Percentiles rank a stretch among this genome's conserved stretches.
phyloP scores from a whole-genome alignment of 2,888 invertebrate genomes.

The Mesoligia furuncula region DNA sequence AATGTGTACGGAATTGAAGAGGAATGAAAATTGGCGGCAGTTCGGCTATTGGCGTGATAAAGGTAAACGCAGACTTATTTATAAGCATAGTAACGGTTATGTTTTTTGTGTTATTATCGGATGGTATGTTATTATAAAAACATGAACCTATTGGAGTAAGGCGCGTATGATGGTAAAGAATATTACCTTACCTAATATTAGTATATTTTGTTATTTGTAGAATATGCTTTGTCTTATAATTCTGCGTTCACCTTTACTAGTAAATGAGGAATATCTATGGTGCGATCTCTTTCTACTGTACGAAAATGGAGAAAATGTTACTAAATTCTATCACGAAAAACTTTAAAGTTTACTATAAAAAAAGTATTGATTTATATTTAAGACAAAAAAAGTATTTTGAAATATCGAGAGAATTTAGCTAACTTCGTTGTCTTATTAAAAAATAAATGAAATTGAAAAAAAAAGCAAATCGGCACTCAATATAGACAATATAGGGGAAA shows the following conservation, averaged over 20 bases:
- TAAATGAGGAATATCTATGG: neutral
- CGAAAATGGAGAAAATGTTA: neutral
- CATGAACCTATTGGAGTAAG: neutral
- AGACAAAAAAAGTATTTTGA: slow-evolving; percentile 23
- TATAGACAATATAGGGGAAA: slow-evolving; percentile 32
- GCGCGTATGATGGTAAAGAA: too few species aligned
- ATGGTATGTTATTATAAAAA: neutral
- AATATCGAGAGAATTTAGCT: neutral
- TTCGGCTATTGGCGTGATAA: slow-evolving; percentile 31
- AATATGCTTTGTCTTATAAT: neutral
- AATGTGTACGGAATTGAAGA: slow-evolving; percentile 44
- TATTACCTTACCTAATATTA: too few species aligned
- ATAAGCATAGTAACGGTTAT: neutral
- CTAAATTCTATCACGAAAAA: slow-evolving; percentile 2
- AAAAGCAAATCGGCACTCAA: slow-evolving; percentile 19
- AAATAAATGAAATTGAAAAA: slow-evolving; percentile 21
- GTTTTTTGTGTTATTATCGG: slow-evolving; percentile 3
- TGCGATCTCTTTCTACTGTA: slow-evolving; percentile 12
- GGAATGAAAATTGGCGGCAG: slow-evolving; percentile 30
- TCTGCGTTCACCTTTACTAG: slow-evolving; percentile 15
- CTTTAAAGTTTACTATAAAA: neutral
- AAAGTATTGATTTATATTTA: slow-evolving; percentile 39
- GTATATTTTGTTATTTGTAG: neutral
- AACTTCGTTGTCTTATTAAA: slow-evolving; percentile 1
- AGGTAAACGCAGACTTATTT: slow-evolving; percentile 14